A percentile compares a stretch with the other conserved stretches of the same genome.
phyloP scores from a whole-genome alignment of 2,797 vertebrate species.

The Pipistrellus nathusii region DNA sequence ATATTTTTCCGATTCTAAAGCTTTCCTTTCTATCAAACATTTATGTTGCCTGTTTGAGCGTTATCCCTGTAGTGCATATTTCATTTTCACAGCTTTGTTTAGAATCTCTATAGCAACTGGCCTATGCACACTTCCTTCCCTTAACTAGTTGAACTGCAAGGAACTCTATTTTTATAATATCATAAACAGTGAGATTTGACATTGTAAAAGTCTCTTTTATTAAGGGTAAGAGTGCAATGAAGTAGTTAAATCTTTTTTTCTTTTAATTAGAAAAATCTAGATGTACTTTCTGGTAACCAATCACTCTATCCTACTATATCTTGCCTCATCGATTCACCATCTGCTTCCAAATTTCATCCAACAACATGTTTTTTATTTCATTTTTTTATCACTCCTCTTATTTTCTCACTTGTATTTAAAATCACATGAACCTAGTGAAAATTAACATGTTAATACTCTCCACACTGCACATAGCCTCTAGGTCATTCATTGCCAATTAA shows the following conservation, averaged over 20 bases:
- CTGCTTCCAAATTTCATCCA: conserved; percentile 79
- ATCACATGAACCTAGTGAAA: conserved; percentile 50
- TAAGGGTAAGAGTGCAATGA: conserved; percentile 7
- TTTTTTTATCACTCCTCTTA: conserved; percentile 72
- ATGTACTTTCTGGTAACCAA: conserved; percentile 72
- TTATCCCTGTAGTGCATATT: conserved; percentile 26
- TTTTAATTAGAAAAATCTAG: conserved; percentile 67
- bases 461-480: neutral
- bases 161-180: conserved; percentile 3
- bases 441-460: conserved; percentile 55
- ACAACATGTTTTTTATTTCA: conserved; percentile 70
- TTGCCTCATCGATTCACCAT: conserved; percentile 81
- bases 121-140: neutral
- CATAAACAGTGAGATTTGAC: conserved; percentile 1
- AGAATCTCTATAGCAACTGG: conserved; percentile 36
- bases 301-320: conserved; percentile 63
- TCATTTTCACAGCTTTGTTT: conserved; percentile 67
- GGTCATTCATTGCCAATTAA: neutral
- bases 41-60: conserved; percentile 40
- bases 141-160: conserved; percentile 15
- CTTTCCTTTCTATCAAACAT: conserved; percentile 61
- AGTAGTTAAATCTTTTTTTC: conserved; percentile 64
- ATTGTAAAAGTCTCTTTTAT: neutral
- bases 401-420: conserved; percentile 75
- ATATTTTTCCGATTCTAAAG: neutral